A percentile compares a stretch with the other conserved stretches of the same genome.
phyloP scores from a whole-genome alignment of 1,140 invertebrate species.

The Philopotamus ludificatus region DNA sequence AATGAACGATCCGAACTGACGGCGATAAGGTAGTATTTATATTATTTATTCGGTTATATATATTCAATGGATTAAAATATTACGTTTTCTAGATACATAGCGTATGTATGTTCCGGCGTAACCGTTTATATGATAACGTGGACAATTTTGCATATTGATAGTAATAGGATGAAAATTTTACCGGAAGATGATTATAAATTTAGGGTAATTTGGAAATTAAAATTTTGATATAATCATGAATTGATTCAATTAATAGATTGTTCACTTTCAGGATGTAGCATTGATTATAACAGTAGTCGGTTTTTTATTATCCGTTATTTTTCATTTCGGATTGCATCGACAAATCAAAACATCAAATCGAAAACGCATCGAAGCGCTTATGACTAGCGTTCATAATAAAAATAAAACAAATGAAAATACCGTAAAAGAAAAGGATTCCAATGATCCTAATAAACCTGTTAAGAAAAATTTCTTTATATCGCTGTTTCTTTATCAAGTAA shows the following conservation, averaged over 20 bases:
- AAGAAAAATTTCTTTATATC: constrained; percentile 54
- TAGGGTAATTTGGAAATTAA: constrained; percentile 57
- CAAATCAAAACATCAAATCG: constrained; percentile 32
- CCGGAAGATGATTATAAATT: constrained; percentile 75
- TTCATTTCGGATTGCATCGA: constrained; percentile 52
- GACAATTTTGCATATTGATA: constrained; percentile 62
- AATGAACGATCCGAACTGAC: constrained; percentile 75
- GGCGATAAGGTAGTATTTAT: constrained; percentile 64
- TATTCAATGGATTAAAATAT: constrained; percentile 18
- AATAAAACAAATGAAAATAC: too few species aligned
- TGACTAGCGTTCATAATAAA: too few species aligned
- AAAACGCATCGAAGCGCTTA: constrained; percentile 40
- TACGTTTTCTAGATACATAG: constrained; percentile 68
- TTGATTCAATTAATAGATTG: too few species aligned
- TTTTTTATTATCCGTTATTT: constrained; percentile 50
- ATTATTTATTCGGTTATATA: constrained; percentile 32
- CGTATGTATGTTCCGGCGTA: constrained; percentile 77
- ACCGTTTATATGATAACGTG: constrained; percentile 76
- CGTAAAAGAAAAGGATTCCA: too few species aligned
- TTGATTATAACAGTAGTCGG: constrained; percentile 57
- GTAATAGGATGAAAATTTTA: constrained; percentile 58
- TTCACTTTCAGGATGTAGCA: constrained; percentile 57
- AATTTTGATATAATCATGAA: constrained; percentile 17
- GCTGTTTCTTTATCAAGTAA: constrained; percentile 57
- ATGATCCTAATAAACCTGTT: neutral